Evolutionary conservation across 2,113 vertebrate species (phyloP), one percentile per base, ranked within the genome.

Genomic region (Neolamprologus sp.): DNA sequence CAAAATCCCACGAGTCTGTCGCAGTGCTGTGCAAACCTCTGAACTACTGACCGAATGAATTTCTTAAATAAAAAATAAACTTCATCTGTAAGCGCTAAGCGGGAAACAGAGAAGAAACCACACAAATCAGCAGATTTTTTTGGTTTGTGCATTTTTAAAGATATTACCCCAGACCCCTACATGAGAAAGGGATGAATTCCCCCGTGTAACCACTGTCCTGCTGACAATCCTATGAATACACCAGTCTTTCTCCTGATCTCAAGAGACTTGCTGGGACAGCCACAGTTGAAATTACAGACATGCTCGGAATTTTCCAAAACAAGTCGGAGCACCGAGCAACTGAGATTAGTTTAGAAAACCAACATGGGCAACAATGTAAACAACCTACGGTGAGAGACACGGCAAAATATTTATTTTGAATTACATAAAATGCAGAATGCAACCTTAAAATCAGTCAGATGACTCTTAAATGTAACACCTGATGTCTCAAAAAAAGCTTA

Each of bases 301-400:
- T 89, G 92, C 82, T 82, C n/a, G 26, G 91, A 92, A 93, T 94
- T 94, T 92, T 94, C 91, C 92, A 95, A 93, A 93, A 93, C 93
- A 94, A 94, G 91, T 87, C 88, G 57, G 84, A 88, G 90, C 88
- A 53, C 53, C 35, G 17, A 89, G 88, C 88, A 88, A 89, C 86
- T 12, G 37, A 87, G 68, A 87, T 40, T 55, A 84, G 85, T 94
- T 91, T 90, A 87, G 71, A 92, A 90, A 92, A 89, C 82, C 82
- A 65, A 88, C 73, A 88, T 53, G 73, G 82, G 88, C 85, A 87
- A 91, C 81, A 88, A 92, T 92, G 90, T 94, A 88, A 94, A 94
- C 93, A 94, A 82, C 63, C 35, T 26, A 23, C 40, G 4, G 14
- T 51, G 81, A 86, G 65, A 60, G 80, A 55, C 19, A 19, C 14